Evolutionary conservation across 2,113 vertebrate genomes (phyloP), one percentile per base, ranked within the genome.

Genomic region (Myxocyprinus asiaticus): DNA sequence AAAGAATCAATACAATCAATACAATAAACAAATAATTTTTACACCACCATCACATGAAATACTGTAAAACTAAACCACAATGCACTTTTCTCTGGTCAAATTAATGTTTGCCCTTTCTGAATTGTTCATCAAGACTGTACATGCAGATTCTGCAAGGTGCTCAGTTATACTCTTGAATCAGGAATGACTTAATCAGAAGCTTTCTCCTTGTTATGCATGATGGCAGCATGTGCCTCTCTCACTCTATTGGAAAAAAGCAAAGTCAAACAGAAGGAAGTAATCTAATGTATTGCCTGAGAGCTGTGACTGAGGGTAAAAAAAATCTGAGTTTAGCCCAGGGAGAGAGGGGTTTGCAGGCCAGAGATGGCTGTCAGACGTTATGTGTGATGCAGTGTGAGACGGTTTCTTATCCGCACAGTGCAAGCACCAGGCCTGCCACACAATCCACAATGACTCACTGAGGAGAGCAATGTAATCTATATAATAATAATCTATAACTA

Each of bases 131-230:
- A 42, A 75, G 77, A 68, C 53, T 45, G 66, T 85, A 53, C 17
- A 70, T 72, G 56, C 65, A 56, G 79, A 33, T 79, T 62, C 84
- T 88, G 84, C 80, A 87, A 84, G 78, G 85, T 79, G 83, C 87
- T 88, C 88, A 90, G 88, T 91, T 91, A 90, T 82, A 85, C 86
- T 85, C 85, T 88, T 83, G 85, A 90, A 88, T 86, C 83, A 87
- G 85, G 87, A 79, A 82, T 70, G 83, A 85, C 81, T 85, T 90
- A 89, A 90, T 91, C 88, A 90, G 84, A 85, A 87, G 80, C 82
- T 84, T 75, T 63, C 63, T 77, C 84, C 83, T 86, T 76, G 84
- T 87, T 88, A 85, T 56, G 82, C 80, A 73, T 22, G 68, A 78
- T 86, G 83, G 87, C 86, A 88, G 82, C 53, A 83, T 83, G 76